Percentiles rank a stretch among this genome's conserved stretches.
Conservation (phyloP, 2,113 vertebrate genomes). For the Oreochromis tanganicae region DNA sequence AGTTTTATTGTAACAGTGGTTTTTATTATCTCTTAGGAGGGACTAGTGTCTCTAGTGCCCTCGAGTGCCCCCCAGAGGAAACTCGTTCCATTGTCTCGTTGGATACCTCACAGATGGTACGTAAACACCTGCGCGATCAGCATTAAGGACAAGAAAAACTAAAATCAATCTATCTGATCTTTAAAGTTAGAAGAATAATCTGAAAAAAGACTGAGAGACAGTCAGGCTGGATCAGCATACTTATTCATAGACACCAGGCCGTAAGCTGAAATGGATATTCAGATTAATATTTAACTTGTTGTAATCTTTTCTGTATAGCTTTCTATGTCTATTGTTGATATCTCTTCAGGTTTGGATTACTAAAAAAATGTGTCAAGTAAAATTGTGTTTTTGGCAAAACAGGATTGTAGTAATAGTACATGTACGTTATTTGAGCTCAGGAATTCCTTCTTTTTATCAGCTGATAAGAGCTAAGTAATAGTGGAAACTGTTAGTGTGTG, state of each 20-base stretch:
- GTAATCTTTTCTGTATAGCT: not conserved
- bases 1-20: not conserved
- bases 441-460: not conserved
- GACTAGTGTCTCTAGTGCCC: conserved; percentile 91
- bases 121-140: not conserved
- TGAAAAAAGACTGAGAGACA: not conserved
- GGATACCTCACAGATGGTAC: conserved; percentile 98
- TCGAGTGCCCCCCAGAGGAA: conserved; percentile 93
- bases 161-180: not conserved
- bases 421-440: not conserved
- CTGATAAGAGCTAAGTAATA: not conserved
- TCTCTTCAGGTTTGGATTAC: not conserved
- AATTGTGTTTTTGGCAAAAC: not conserved
- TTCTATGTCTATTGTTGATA: not conserved
- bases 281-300: not conserved
- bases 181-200: not conserved
- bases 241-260: not conserved
- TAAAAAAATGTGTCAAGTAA: not conserved
- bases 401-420: not conserved
- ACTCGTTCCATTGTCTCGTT: conserved; percentile 89
- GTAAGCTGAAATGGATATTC: not conserved
- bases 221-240: not conserved
- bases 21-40: conserved; percentile 77
- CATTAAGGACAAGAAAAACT: not conserved
- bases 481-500: not conserved